These are phyloP conservation scores for Odontamblyopus lacepedii DNA, from an alignment of 2,797 vertebrate genomes.

Conservation along the genomic window DNA sequence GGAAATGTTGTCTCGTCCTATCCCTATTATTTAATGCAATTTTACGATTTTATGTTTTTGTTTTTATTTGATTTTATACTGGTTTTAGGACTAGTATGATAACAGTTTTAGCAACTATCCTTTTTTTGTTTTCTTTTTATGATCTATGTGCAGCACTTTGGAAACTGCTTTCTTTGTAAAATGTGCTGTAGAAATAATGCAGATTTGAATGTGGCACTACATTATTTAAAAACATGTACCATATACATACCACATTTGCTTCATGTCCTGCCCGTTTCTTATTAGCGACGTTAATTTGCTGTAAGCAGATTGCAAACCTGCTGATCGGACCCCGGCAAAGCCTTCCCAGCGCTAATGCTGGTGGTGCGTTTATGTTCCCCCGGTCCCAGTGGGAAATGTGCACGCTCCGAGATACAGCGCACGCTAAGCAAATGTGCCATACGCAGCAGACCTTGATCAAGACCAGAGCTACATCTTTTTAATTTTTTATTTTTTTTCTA, in stretches of 20 bases:
- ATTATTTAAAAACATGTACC: neutral
- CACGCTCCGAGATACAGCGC: slow-evolving; percentile 15
- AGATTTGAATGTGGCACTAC: neutral
- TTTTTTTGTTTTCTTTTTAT: too few species aligned
- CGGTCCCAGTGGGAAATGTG: slow-evolving; percentile 27
- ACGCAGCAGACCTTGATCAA: slow-evolving; percentile 55
- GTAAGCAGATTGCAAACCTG: slow-evolving; percentile 72
- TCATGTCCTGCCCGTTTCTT: slow-evolving; percentile 32
- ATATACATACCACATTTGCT: neutral
- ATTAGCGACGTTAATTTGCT: slow-evolving; percentile 57
- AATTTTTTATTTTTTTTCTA: neutral
- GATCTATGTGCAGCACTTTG: too few species aligned
- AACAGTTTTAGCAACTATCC: too few species aligned
- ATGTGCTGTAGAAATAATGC: too few species aligned
- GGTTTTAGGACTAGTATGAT: too few species aligned
- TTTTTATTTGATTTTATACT: too few species aligned
- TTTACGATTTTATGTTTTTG: too few species aligned
- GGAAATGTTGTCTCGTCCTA: too few species aligned
- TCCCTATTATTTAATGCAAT: too few species aligned
- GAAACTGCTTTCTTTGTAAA: too few species aligned
- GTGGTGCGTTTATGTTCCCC: slow-evolving; percentile 60
- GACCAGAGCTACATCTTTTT: slow-evolving; percentile 22
- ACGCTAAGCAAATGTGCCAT: slow-evolving; percentile 40
- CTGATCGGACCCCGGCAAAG: slow-evolving; percentile 68
- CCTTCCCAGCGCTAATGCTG: slow-evolving; percentile 41